These are phyloP conservation scores for Linnaemya vulpina DNA, from an alignment of 2,888 invertebrate genomes.

Conservation along the genomic window DNA sequence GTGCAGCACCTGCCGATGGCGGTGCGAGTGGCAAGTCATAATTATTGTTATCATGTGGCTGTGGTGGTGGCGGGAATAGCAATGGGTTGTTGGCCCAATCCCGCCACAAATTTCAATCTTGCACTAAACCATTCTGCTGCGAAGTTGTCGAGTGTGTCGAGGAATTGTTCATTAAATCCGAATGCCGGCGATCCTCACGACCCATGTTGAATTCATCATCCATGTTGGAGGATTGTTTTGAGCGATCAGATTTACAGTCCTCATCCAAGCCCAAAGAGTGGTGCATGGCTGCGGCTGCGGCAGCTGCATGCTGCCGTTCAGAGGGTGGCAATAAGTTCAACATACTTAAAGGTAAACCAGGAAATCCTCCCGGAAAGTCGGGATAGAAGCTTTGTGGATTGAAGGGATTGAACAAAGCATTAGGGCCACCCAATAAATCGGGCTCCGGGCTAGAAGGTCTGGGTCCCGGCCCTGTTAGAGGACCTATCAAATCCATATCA, in stretches of 20 bases:
- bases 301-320: conserved; percentile 85
- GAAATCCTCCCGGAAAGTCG: conserved; percentile 91
- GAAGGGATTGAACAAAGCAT: conserved; percentile 90
- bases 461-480: conserved; percentile 80
- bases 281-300: conserved; percentile 83
- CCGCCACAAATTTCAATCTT: conserved; percentile 87
- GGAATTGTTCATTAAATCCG: conserved; percentile 58
- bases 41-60: conserved; percentile 62
- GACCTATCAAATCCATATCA: conserved; percentile 71
- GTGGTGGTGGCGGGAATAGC: conserved; percentile 80
- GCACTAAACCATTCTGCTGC: conserved; percentile 88
- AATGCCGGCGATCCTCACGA: conserved; percentile 74
- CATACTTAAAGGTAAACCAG: conserved; percentile 91
- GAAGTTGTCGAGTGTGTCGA: conserved; percentile 63
- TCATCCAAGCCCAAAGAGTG: conserved; percentile 86
- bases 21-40: conserved; percentile 49
- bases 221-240: conserved; percentile 85
- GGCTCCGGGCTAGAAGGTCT: conserved; percentile 88
- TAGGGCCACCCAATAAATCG: conserved; percentile 85
- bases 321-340: conserved; percentile 90
- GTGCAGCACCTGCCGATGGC: conserved; percentile 22
- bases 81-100: conserved; percentile 83
- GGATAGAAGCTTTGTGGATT: conserved; percentile 90
- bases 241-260: conserved; percentile 87
- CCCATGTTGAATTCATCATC: conserved; percentile 84